These are phyloP conservation scores for Stylophora pistillata DNA, from an alignment of 64 coral and sea anemone genomes.

Conservation along the genomic window DNA sequence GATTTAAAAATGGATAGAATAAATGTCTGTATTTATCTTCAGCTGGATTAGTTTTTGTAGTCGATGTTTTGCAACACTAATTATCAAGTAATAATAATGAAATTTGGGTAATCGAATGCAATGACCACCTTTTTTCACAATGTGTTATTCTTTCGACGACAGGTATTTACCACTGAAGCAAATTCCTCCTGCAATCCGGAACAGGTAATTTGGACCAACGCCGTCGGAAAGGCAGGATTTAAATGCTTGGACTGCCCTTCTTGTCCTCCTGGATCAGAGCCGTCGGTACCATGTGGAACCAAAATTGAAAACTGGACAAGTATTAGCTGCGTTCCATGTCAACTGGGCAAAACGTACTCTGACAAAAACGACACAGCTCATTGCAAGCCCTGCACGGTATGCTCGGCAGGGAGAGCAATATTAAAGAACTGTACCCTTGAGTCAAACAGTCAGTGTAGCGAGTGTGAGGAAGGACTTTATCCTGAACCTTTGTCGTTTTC, in stretches of 20 bases:
- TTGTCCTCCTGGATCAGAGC: constrained; percentile 25
- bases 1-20: no score
- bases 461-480: constrained; percentile 31
- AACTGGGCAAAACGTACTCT: constrained; percentile 37
- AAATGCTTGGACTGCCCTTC: constrained; percentile 45
- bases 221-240: neutral
- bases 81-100: no score
- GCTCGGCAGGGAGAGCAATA: constrained; percentile 3
- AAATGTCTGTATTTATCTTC: no score
- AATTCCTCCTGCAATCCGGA: neutral
- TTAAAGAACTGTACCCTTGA: constrained; percentile 28
- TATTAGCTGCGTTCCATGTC: constrained; percentile 15
- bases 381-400: constrained; percentile 33
- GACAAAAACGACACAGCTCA: neutral
- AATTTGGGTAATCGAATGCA: no score
- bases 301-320: neutral
- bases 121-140: no score
- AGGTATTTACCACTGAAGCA: neutral
- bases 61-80: no score
- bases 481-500: neutral
- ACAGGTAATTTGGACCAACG: neutral
- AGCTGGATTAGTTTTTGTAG: no score
- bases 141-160: neutral
- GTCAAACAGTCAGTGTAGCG: constrained; percentile 23
- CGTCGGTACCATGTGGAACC: constrained; percentile 44